A percentile compares a stretch with the other conserved stretches of the same genome.
phyloP scores from a whole-genome alignment of 2,113 vertebrate genomes.

The Willisornis vidua region DNA sequence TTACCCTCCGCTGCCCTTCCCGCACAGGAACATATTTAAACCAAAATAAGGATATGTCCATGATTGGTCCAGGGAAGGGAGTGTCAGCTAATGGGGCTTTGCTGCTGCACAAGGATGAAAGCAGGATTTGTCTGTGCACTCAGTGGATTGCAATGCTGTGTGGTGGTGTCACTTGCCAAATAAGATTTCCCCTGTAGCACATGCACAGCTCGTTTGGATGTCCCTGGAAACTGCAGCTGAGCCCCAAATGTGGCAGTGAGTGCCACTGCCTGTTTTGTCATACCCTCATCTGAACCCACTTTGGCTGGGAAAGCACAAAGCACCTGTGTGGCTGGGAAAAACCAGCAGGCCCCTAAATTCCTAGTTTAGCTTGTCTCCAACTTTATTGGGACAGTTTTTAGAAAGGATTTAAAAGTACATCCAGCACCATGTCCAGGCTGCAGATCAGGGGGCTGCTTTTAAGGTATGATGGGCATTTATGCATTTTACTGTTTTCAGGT shows the following conservation, averaged over 20 bases:
- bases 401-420: not conserved
- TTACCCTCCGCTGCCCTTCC: constrained; percentile 22
- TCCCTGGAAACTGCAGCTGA: not conserved
- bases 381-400: not conserved
- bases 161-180: constrained; percentile 25
- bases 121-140: constrained; percentile 45
- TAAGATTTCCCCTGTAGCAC: not conserved
- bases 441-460: not conserved
- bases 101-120: not conserved
- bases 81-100: not conserved
- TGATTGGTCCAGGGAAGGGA: not conserved
- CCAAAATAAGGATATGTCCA: not conserved
- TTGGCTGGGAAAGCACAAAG: not conserved
- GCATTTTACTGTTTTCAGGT: not conserved
- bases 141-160: constrained; percentile 49
- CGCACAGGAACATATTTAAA: constrained; percentile 2
- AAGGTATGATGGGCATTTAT: not conserved
- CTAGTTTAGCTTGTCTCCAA: not conserved
- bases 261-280: not conserved
- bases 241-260: not conserved
- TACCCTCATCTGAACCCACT: not conserved
- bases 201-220: not conserved
- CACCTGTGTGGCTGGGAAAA: not conserved
- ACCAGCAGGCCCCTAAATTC: not conserved
- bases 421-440: not conserved